Conservation (phyloP, 1,140 invertebrate species). For the Ceratosolen solmsi region DNA sequence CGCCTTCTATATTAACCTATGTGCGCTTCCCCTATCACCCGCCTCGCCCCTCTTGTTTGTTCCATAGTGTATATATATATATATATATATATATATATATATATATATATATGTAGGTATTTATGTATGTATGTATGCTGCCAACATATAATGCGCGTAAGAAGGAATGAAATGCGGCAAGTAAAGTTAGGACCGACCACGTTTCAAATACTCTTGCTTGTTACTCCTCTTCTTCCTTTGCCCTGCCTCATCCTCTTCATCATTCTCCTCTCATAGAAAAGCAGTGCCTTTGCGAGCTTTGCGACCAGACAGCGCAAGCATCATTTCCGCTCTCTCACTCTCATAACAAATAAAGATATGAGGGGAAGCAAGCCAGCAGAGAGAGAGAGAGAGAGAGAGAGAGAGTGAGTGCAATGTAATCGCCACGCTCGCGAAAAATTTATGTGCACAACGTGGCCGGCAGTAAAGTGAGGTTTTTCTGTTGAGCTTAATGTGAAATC, state of each 20-base stretch:
- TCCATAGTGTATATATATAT: too few relatives aligned
- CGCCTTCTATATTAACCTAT: background rate
- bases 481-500: conserved; percentile 3
- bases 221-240: conserved; percentile 2
- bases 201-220: conserved; percentile 30
- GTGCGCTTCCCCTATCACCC: background rate
- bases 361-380: background rate
- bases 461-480: conserved; percentile 26
- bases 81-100: too few relatives aligned
- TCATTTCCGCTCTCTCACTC: background rate
- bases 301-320: conserved; percentile 23
- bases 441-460: conserved; percentile 23
- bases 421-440: conserved; percentile 37
- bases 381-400: background rate
- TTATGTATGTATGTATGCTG: background rate
- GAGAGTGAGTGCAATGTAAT: background rate
- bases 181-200: conserved; percentile 40
- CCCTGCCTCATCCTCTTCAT: background rate
- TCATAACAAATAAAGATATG: conserved; percentile 9
- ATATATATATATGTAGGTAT: too few relatives aligned
- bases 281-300: conserved; percentile 34
- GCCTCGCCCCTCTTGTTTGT: background rate
- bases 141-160: background rate
- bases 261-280: conserved; percentile 1
- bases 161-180: conserved; percentile 30